Conservation (phyloP, 2,113 vertebrate genomes). For the Phocoena phocoena region DNA sequence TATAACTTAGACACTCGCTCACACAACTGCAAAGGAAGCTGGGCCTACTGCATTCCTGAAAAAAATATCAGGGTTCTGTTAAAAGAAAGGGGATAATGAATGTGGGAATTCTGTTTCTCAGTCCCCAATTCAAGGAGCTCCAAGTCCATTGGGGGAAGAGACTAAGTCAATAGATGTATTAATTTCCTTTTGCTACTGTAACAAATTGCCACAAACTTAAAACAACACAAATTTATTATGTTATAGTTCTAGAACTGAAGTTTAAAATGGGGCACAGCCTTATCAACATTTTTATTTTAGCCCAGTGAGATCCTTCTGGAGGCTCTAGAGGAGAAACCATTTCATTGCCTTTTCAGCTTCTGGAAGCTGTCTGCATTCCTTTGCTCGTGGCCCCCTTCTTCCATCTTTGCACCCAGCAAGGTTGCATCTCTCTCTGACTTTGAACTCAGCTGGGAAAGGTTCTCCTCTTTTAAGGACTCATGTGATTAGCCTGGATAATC, state of each 20-base stretch:
- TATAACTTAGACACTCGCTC: not conserved
- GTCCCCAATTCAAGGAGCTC: not conserved
- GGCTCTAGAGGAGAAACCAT: not conserved
- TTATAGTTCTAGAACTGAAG: not conserved
- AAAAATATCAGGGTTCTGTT: not conserved
- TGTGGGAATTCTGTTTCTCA: not conserved
- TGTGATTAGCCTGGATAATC: not conserved
- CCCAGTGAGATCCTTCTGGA: not conserved
- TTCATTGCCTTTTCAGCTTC: not conserved
- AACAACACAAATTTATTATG: not conserved
- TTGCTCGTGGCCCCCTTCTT: not conserved
- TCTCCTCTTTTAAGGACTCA: not conserved
- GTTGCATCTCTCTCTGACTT: not conserved
- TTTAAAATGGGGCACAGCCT: not conserved
- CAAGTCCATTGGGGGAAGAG: not conserved
- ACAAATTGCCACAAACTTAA: not conserved
- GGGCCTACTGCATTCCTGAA: not conserved
- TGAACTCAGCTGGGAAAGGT: not conserved
- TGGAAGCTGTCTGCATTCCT: not conserved
- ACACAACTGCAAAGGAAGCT: not conserved
- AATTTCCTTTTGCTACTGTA: not conserved
- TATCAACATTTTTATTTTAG: too few species aligned
- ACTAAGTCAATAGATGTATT: not conserved
- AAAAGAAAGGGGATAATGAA: not conserved
- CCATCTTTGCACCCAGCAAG: not conserved